A percentile compares a stretch with the other conserved stretches of the same genome.
phyloP scores from a whole-genome alignment of 2,888 invertebrate species.

The Leptinotarsa juncta region DNA sequence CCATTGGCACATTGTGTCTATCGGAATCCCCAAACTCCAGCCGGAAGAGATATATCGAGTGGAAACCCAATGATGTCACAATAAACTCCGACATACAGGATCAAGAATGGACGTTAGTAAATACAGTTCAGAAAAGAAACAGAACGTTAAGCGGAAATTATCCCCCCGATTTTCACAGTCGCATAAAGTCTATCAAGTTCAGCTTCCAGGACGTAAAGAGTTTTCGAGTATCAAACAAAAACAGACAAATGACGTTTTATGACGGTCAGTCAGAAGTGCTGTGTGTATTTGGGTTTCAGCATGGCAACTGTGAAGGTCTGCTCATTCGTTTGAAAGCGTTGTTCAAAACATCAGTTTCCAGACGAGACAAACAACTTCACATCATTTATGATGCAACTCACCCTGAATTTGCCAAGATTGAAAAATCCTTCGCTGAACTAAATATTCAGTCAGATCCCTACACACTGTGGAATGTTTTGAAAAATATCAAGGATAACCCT shows the following conservation, averaged over 20 bases:
- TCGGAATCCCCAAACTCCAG: constrained; percentile 70
- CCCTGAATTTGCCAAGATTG: constrained; percentile 76
- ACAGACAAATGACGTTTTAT: constrained; percentile 70
- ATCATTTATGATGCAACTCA: constrained; percentile 78
- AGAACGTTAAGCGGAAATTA: constrained; percentile 71
- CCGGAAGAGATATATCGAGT: constrained; percentile 73
- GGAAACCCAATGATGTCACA: constrained; percentile 84
- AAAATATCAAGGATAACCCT: constrained; percentile 75
- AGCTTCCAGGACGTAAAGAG: constrained; percentile 75
- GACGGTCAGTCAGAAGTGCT: constrained; percentile 79
- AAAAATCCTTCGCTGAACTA: constrained; percentile 88
- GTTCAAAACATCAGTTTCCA: constrained; percentile 75
- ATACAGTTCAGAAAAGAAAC: constrained; percentile 76
- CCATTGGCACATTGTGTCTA: constrained; percentile 76
- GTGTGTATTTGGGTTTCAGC: constrained; percentile 88
- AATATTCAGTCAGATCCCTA: constrained; percentile 82
- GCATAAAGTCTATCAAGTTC: constrained; percentile 69
- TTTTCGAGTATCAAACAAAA: constrained; percentile 68
- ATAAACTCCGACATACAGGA: constrained; percentile 82
- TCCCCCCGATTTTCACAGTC: constrained; percentile 63
- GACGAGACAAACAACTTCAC: constrained; percentile 78
- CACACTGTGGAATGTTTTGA: constrained; percentile 74
- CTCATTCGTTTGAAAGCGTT: constrained; percentile 73
- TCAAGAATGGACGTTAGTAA: constrained; percentile 88
- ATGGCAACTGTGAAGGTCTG: constrained; percentile 86